These are phyloP conservation scores for Ylistrum balloti DNA, from an alignment of 1,140 invertebrate species.

Conservation along the genomic window DNA sequence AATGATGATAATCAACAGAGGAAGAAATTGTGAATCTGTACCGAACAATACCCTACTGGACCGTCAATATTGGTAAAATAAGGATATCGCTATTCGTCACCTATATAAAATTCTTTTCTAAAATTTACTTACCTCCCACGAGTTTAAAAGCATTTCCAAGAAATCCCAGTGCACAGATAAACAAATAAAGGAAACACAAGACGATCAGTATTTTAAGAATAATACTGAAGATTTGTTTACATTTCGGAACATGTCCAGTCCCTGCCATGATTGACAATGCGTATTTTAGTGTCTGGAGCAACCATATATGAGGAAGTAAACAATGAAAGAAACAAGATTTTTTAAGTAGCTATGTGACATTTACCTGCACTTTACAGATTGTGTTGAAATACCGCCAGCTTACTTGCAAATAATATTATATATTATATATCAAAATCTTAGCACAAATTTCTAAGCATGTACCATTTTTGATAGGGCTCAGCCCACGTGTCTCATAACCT, in stretches of 20 bases:
- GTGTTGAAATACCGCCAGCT: neutral
- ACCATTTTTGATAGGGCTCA: too few relatives aligned
- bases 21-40: too few relatives aligned
- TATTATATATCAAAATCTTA: neutral
- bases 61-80: too few relatives aligned
- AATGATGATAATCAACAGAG: too few relatives aligned
- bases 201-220: neutral
- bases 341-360: neutral
- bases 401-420: neutral
- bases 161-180: conserved; percentile 86
- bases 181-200: conserved; percentile 83
- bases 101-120: too few relatives aligned
- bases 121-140: conserved; percentile 82
- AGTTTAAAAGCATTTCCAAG: conserved; percentile 85
- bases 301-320: neutral
- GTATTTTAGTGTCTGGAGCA: neutral
- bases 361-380: neutral
- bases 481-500: neutral
- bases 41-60: too few relatives aligned
- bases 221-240: neutral
- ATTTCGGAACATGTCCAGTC: neutral
- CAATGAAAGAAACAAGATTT: neutral
- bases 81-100: too few relatives aligned
- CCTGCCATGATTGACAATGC: neutral
- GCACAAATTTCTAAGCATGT: neutral